These are phyloP conservation scores for Sicus ferrugineus DNA, from an alignment of 2,888 invertebrate species.

Conservation along the genomic window DNA sequence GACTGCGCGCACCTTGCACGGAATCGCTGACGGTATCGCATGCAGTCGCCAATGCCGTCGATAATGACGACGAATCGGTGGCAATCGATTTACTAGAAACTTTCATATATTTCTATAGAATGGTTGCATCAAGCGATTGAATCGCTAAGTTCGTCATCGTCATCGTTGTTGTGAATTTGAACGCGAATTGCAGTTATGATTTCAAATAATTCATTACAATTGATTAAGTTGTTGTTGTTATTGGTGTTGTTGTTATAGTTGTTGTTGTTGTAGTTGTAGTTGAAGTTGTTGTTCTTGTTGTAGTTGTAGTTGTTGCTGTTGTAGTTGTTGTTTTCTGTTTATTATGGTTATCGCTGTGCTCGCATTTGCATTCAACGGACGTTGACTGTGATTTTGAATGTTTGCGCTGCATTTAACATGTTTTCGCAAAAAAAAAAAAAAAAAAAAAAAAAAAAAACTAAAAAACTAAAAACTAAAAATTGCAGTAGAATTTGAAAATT, in stretches of 20 bases:
- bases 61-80: neutral
- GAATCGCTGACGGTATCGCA: constrained; percentile 26
- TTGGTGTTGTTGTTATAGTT: constrained; percentile 12
- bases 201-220: constrained; percentile 39
- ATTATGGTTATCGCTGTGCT: too few species aligned
- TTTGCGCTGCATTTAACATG: too few species aligned
- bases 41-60: constrained; percentile 35
- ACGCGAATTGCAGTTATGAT: constrained; percentile 36
- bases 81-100: too few species aligned
- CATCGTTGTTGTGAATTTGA: too few species aligned
- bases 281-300: constrained; percentile 22
- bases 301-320: constrained; percentile 4
- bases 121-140: neutral
- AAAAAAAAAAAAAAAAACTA: too few species aligned
- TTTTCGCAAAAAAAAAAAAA: too few species aligned
- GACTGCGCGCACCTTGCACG: constrained; percentile 10
- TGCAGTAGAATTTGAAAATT: too few species aligned
- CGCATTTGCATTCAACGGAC: constrained; percentile 27
- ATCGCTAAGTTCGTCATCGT: constrained; percentile 18
- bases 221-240: constrained; percentile 24
- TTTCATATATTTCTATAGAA: neutral
- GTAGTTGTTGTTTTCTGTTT: constrained; percentile 8
- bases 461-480: too few species aligned
- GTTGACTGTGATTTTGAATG: constrained; percentile 32
- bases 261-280: constrained; percentile 1